Evolutionary conservation across 2,888 invertebrate species (phyloP), one percentile per base, ranked within the genome.

Genomic region (Hanleya hanleyi): DNA sequence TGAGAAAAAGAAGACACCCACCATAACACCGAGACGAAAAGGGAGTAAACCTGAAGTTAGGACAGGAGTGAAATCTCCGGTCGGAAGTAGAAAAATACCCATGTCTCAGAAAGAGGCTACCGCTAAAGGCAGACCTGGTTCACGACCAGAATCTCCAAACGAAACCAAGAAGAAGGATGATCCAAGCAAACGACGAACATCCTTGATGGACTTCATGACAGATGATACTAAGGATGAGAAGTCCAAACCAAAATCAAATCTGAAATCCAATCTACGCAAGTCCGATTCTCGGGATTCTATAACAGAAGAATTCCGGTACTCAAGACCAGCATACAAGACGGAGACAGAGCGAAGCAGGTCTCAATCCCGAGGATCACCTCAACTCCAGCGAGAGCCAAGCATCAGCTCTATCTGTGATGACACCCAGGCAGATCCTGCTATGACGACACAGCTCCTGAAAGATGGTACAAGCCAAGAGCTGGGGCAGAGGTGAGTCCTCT

Each of bases 171-270:
- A 18, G 18, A 57, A 57, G 29, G 57, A 57, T 29, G 57, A 57
- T 29, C 4, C 29, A 4, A 26, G 32, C 57, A 57, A 26, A 15
- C 22, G 57, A 26, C 18, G 57, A 33, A 71, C 78, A 6, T 76
- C 77, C 33, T 64, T 83, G 38, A 74, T 83, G 47, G 83, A 83
- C 66, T 81, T 83, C 38, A 67, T 83, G 15, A 70, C 62, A 22
- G 81, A 72, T 4, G 81, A 77, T 32, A 50, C 49, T 6, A 29
- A 66, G 2, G n/a, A 66, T 1, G 15, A 51, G 41, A 69, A 69
- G 50, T 57, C 51, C 12, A 69, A 69, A 26, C 22, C 64, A 3
- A 41, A 41, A n/a, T n/a, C 47, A n/a, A n/a, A n/a, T n/a, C 57
- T 15, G 9, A 57, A 57, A 29, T 57, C 57, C 29, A 29, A 15